Evolutionary conservation across 2,797 vertebrate species (phyloP).

Genomic region (Poeciliopsis gracilis): DNA sequence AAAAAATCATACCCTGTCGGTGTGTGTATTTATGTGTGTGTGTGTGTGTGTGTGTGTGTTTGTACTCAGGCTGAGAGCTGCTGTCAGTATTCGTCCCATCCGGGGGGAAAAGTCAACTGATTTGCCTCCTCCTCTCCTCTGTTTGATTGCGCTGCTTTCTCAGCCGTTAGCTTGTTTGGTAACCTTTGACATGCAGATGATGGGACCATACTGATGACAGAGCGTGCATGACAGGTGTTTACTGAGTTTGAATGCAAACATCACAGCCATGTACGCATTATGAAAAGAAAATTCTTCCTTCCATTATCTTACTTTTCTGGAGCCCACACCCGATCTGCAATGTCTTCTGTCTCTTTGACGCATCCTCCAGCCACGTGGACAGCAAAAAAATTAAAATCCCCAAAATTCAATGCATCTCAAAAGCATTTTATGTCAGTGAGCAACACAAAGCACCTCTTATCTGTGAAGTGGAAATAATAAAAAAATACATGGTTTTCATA

Average conservation of each 20-base stretch:
- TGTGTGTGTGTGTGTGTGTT: constrained; percentile 17
- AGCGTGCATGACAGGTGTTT: constrained; percentile 46
- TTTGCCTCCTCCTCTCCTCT: constrained; percentile 59
- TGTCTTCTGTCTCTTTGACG: constrained; percentile 6
- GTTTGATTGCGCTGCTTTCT: constrained; percentile 66
- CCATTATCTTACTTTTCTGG: constrained; percentile 26
- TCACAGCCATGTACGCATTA: background rate
- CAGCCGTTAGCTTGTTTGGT: constrained; percentile 63
- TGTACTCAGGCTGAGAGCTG: constrained; percentile 41
- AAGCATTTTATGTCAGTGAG: background rate
- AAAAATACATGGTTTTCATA: background rate
- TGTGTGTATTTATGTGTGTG: background rate
- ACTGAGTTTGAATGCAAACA: constrained; percentile 38
- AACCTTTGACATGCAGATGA: constrained; percentile 65
- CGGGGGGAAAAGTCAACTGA: constrained; percentile 53
- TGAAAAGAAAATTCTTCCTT: constrained; percentile 8
- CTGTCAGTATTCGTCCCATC: constrained; percentile 58
- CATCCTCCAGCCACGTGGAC: background rate
- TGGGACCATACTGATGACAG: constrained; percentile 44
- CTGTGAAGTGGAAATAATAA: background rate
- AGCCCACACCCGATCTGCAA: constrained; percentile 9
- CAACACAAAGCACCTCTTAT: background rate
- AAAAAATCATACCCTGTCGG: background rate
- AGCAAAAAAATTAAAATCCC: background rate
- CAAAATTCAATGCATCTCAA: background rate